Base-by-base conservation (phyloP, 2,113 vertebrate genomes). In the Grantiella picta region DNA sequence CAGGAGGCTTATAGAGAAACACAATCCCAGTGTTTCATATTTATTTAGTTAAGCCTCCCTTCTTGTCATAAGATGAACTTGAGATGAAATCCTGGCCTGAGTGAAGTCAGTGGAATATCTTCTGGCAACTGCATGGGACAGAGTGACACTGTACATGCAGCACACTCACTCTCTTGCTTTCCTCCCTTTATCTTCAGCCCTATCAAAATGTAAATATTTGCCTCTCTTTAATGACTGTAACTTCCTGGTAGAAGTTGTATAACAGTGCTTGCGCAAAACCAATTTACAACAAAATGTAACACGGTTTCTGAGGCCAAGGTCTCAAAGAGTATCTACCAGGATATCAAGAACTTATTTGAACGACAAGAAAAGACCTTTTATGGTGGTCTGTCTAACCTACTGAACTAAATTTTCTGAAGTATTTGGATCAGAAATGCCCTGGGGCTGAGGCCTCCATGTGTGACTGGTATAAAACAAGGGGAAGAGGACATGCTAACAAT, bases 121-220 rank as follows among this genome's bases (percentile, higher is more conserved):
- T 47, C 72, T 64, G 53, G 86, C 80, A 77, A 69, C 52, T 52
- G 31, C 6, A 0, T 35, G n/a, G 45, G 80, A 70, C 64, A 59
- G 44, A 38, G 53, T 63, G 50, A 90, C 63, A 45, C 31, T 35
- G 12, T 23, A 33, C 20, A 10, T 49, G 68, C 38, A 87, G 28
- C 70, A 76, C 44, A 15, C 31, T 7, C 40, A 29, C 40, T 60
- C 71, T 77, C 50, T 23, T 86, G 35, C 54, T 90, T 73, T 81
- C 84, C 60, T 89, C 20, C 42, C 64, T 89, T 89, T 92, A 93
- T 92, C 79, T 81, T 56, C 56, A 47, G 60, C 21, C 21, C 28
- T 63, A 92, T 81, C 69, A 81, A 83, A 71, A 69, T n/a, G 52
- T 75, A 95, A 96, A 83, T 90, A 91, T 89, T 96, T 93, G 49